phyloP scores from a whole-genome alignment of 1,140 invertebrate genomes.

The Gonatopus flavifemur region DNA sequence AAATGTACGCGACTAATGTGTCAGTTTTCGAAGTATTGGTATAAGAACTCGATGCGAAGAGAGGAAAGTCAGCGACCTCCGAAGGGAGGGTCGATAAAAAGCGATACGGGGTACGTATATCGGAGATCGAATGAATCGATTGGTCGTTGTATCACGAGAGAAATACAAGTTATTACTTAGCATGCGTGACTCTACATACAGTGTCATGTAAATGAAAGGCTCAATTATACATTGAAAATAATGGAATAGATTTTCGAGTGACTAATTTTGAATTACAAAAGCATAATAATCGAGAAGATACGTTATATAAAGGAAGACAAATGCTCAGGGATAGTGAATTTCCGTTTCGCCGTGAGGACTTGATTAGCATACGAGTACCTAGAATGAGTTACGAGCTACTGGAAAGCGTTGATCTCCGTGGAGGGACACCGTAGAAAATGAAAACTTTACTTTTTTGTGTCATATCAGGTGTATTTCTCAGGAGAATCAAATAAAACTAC shows the following conservation, averaged over 20 bases:
- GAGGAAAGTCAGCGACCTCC: not conserved
- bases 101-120: too few species aligned
- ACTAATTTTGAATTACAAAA: too few species aligned
- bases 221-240: too few species aligned
- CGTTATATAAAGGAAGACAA: slow-evolving; percentile 24
- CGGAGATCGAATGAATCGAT: too few species aligned
- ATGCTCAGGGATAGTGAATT: slow-evolving; percentile 47
- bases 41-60: not conserved
- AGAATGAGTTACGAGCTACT: slow-evolving; percentile 45
- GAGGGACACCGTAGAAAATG: too few species aligned
- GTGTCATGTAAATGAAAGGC: too few species aligned
- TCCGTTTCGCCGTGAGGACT: slow-evolving; percentile 34
- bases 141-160: too few species aligned
- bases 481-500: slow-evolving; percentile 32
- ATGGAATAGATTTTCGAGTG: too few species aligned
- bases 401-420: slow-evolving; percentile 33
- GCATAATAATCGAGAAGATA: too few species aligned
- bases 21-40: slow-evolving; percentile 16
- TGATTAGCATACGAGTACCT: slow-evolving; percentile 53
- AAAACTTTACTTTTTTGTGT: too few species aligned
- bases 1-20: slow-evolving; percentile 45
- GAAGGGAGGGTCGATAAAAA: not conserved
- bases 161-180: too few species aligned
- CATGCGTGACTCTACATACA: too few species aligned
- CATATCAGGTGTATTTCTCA: slow-evolving; percentile 44